Evolutionary conservation across 64 coral and sea anemone genomes (phyloP).

Genomic region (Platygyra sinensis): DNA sequence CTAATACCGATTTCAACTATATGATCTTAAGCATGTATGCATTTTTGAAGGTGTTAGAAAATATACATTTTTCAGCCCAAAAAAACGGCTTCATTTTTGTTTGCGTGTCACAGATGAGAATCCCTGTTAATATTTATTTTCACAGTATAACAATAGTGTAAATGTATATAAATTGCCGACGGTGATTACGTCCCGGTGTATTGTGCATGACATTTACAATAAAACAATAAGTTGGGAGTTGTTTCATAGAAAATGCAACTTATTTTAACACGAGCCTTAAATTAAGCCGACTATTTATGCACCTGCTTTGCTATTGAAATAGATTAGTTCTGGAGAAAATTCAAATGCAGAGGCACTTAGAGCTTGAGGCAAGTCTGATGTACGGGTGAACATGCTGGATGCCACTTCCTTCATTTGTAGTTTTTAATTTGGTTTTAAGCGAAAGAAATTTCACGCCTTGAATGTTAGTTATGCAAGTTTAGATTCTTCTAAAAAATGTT

Average conservation of each 20-base stretch:
- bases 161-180: neutral
- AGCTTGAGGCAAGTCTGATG: no score
- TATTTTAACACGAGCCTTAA: neutral
- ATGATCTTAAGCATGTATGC: no score
- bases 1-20: no score
- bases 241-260: neutral
- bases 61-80: neutral
- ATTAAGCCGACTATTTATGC: neutral
- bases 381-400: neutral
- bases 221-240: neutral
- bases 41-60: neutral
- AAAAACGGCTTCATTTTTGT: neutral
- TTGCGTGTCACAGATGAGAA: neutral
- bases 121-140: neutral
- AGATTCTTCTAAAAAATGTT: neutral
- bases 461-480: neutral
- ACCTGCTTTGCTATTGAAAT: neutral
- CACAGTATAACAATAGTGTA: neutral
- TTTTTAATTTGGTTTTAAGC: neutral
- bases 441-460: neutral
- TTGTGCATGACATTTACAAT: neutral
- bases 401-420: neutral
- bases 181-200: neutral
- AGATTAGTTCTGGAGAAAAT: neutral
- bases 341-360: neutral